Conservation (phyloP, 2,113 vertebrate species). For the Cottus gobio region DNA sequence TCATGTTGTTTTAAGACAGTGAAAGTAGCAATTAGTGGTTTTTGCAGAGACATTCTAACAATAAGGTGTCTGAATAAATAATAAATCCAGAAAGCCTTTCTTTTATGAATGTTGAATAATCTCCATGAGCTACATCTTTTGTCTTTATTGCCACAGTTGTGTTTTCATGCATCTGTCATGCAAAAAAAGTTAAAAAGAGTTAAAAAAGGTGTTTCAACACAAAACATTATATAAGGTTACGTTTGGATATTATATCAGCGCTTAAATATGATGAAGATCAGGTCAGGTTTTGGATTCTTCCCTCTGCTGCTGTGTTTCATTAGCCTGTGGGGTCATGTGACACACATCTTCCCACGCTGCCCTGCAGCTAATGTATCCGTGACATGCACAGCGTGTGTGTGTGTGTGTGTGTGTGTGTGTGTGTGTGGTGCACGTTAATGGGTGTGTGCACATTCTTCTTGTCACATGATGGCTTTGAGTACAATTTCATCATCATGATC, state of each 20-base stretch:
- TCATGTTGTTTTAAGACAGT: not conserved
- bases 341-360: not conserved
- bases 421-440: not conserved
- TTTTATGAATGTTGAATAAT: constrained; percentile 2
- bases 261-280: not conserved
- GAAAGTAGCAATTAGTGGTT: no score
- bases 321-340: not conserved
- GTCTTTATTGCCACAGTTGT: not conserved
- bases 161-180: not conserved
- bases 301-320: not conserved
- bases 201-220: no score
- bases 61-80: not conserved
- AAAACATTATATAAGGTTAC: not conserved
- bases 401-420: no score
- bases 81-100: not conserved
- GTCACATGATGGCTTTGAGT: not conserved
- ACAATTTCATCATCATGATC: not conserved
- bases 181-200: no score
- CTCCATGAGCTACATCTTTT: not conserved
- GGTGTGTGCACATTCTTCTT: not conserved
- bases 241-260: not conserved
- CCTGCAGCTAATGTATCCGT: not conserved
- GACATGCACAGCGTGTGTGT: not conserved
- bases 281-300: not conserved
- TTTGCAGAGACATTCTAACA: not conserved